phyloP scores from a whole-genome alignment of 1,140 invertebrate genomes.

The Zaprionus davidi region DNA sequence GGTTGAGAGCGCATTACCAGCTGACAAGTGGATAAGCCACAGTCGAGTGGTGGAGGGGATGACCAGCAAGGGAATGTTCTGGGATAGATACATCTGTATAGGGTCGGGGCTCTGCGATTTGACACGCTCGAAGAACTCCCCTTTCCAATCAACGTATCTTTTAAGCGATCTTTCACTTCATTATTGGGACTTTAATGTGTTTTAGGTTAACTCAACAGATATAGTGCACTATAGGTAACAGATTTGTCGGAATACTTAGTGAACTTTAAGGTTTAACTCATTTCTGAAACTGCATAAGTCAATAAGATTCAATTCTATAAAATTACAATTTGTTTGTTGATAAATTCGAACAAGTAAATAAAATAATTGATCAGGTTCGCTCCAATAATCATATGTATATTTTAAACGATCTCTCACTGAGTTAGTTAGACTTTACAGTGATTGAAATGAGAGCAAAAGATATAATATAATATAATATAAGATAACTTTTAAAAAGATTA shows the following conservation, averaged over 20 bases:
- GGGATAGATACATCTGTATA: not conserved
- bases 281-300: no score
- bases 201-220: not conserved
- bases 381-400: not conserved
- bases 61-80: constrained; percentile 29
- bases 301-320: no score
- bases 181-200: not conserved
- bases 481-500: not conserved
- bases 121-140: constrained; percentile 17
- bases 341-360: no score
- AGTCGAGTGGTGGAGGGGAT: constrained; percentile 4
- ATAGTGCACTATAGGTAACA: not conserved
- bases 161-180: not conserved
- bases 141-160: not conserved
- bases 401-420: not conserved
- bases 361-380: no score
- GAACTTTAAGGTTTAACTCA: no score
- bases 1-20: constrained; percentile 32
- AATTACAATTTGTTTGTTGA: no score
- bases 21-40: constrained; percentile 48
- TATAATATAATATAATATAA: not conserved
- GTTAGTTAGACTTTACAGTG: not conserved
- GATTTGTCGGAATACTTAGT: no score
- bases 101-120: constrained; percentile 20
- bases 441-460: not conserved